These are phyloP conservation scores for Gorsachius magnificus DNA, from an alignment of 2,797 vertebrate genomes.

Conservation along the genomic window DNA sequence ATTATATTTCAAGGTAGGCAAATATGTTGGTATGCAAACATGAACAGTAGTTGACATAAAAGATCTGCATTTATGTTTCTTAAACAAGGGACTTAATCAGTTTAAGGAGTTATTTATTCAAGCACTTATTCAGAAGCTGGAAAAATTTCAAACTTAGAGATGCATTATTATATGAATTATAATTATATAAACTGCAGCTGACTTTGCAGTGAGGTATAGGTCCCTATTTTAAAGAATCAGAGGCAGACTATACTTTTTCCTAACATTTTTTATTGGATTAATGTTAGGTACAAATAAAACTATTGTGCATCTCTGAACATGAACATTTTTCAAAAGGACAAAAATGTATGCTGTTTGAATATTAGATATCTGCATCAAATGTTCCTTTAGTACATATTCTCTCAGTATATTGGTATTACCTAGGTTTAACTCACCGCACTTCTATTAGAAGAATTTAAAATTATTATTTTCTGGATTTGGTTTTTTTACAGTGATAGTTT, in stretches of 20 bases:
- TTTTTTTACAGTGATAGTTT: slow-evolving; percentile 13
- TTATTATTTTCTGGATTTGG: not conserved
- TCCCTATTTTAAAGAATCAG: not conserved
- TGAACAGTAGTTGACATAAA: not conserved
- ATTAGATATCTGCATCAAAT: not conserved
- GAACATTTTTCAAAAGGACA: slow-evolving; percentile 29
- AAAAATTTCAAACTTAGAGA: not conserved
- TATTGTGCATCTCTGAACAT: not conserved
- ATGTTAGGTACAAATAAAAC: not conserved
- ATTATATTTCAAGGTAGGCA: not conserved
- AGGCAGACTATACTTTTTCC: not conserved
- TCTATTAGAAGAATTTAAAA: not conserved
- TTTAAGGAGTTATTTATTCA: slow-evolving; percentile 37
- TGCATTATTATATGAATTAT: not conserved
- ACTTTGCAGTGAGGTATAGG: not conserved
- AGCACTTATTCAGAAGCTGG: not conserved
- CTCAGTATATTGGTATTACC: not conserved
- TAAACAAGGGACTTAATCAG: not conserved
- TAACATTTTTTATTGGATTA: slow-evolving; percentile 32
- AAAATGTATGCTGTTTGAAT: not conserved
- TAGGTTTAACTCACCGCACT: not conserved
- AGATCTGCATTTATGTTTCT: not conserved
- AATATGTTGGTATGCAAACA: not conserved
- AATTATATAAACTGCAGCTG: slow-evolving; percentile 19
- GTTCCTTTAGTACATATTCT: not conserved